A percentile compares a stretch with the other conserved stretches of the same genome.
Evolutionary conservation across 1,140 invertebrate genomes (phyloP).

Genomic region (Liolophura sinensis): DNA sequence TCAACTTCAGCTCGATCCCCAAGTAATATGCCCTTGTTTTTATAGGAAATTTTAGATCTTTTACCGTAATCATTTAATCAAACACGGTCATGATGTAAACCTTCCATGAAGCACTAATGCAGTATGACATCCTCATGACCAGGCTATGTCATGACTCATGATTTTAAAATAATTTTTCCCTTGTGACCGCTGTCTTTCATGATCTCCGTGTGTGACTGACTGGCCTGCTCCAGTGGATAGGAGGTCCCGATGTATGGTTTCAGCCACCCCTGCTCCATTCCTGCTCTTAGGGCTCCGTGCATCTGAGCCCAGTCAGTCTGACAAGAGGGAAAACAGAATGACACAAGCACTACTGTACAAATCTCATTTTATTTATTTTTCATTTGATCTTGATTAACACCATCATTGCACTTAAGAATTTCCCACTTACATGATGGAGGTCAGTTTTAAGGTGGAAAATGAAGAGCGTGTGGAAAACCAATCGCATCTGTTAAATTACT

Average conservation of each 20-base stretch:
- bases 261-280: constrained; percentile 60
- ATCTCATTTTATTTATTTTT: constrained; percentile 2
- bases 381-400: neutral
- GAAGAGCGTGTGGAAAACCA: constrained; percentile 5
- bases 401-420: constrained; percentile 3
- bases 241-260: constrained; percentile 60
- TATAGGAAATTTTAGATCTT: no score
- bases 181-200: constrained; percentile 35
- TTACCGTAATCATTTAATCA: no score
- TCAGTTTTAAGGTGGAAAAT: no score
- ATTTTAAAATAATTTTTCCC: constrained; percentile 40
- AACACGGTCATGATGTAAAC: no score
- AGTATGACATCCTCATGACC: no score
- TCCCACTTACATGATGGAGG: no score
- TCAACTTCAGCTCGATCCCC: no score
- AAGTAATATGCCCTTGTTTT: no score
- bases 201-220: constrained; percentile 47
- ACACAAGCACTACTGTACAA: constrained; percentile 5
- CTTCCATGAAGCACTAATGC: no score
- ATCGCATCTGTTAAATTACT: constrained; percentile 1
- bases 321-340: constrained; percentile 17
- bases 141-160: constrained; percentile 6
- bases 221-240: constrained; percentile 58
- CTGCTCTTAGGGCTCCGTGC: constrained; percentile 46
- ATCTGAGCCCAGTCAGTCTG: constrained; percentile 61